phyloP scores from a whole-genome alignment of 2,113 vertebrate genomes.

The Callithrix jacchus region DNA sequence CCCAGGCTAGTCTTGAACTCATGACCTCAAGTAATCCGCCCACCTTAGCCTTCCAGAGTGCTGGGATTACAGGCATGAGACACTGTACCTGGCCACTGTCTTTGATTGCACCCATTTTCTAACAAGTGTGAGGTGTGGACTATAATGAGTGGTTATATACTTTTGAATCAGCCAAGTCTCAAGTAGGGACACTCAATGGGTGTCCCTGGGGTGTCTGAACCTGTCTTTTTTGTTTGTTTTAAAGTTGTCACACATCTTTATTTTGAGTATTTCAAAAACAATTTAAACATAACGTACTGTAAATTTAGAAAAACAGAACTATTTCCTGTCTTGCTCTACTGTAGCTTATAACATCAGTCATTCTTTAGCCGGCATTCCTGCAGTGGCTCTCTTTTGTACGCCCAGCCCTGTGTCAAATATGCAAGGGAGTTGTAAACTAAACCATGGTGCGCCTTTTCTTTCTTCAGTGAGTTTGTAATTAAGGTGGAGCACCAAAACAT shows the following conservation, averaged over 20 bases:
- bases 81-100: too few relatives aligned
- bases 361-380: not conserved
- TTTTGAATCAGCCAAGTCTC: not conserved
- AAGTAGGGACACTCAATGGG: not conserved
- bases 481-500: not conserved
- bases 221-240: not conserved
- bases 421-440: not conserved
- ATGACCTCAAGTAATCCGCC: too few relatives aligned
- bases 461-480: not conserved
- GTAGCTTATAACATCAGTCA: not conserved
- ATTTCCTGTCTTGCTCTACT: not conserved
- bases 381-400: too few relatives aligned
- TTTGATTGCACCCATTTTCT: not conserved
- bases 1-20: too few relatives aligned
- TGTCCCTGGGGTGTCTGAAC: not conserved
- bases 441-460: not conserved
- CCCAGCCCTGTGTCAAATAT: too few relatives aligned
- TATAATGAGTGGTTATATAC: rapidly evolving
- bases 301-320: not conserved
- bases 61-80: too few relatives aligned
- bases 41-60: too few relatives aligned
- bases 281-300: not conserved
- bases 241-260: not conserved
- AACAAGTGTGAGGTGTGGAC: not conserved
- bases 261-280: not conserved